Percentiles rank a stretch among this genome's conserved stretches.
Conservation (phyloP, 2,113 vertebrate genomes). For the Seriola quinqueradiata region DNA sequence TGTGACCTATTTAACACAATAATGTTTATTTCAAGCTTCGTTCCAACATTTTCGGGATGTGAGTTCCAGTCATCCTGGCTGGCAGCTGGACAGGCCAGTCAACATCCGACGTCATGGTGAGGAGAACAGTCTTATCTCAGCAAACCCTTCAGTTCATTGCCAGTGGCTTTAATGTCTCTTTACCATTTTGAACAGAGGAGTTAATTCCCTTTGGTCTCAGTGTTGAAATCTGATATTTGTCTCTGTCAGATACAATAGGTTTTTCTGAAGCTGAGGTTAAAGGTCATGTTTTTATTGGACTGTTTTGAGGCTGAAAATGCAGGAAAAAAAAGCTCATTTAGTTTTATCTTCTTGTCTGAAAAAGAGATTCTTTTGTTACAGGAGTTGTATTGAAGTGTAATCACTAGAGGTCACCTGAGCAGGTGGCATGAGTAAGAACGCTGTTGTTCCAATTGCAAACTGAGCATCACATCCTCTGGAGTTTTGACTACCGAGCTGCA, state of each 20-base stretch:
- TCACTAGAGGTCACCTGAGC: not conserved
- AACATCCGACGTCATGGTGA: too few species aligned
- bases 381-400: not conserved
- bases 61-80: too few species aligned
- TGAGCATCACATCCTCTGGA: not conserved
- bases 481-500: not conserved
- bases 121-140: not conserved
- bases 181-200: not conserved
- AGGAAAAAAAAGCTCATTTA: not conserved
- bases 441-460: slow-evolving; percentile 3
- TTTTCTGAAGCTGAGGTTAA: not conserved
- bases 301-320: not conserved
- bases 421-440: not conserved
- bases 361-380: not conserved
- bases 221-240: not conserved
- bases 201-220: not conserved
- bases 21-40: not conserved
- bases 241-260: not conserved
- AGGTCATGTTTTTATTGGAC: not conserved
- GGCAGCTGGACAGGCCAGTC: too few species aligned
- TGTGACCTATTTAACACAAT: not conserved
- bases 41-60: not conserved
- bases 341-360: not conserved
- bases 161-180: not conserved
- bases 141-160: not conserved